Percentiles rank a stretch among this genome's conserved stretches.
Conservation (phyloP, 1,140 invertebrate species). For the Oncopodura yosiiana region DNA sequence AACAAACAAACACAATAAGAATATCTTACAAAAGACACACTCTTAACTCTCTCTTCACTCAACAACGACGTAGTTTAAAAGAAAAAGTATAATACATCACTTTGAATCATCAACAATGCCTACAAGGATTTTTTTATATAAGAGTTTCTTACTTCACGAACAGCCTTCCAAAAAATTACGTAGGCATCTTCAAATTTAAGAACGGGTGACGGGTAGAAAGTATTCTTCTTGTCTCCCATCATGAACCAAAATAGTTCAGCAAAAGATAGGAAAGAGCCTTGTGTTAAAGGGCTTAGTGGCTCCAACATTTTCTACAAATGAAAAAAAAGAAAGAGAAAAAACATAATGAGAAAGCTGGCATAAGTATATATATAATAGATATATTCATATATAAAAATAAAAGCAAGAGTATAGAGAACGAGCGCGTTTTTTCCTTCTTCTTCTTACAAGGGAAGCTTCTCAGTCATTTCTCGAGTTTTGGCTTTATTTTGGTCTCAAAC, state of each 20-base stretch:
- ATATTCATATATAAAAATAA: not conserved
- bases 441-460: no score
- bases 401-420: no score
- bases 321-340: conserved; percentile 6
- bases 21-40: not conserved
- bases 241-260: conserved; percentile 91
- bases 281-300: conserved; percentile 87
- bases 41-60: not conserved
- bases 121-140: not conserved
- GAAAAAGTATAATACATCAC: conserved; percentile 4
- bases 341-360: not conserved
- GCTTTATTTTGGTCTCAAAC: no score
- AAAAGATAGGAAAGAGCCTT: conserved; percentile 83
- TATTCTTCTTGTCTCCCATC: conserved; percentile 57
- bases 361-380: conserved; percentile 5
- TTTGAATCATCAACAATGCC: not conserved
- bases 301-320: conserved; percentile 59
- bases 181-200: conserved; percentile 70
- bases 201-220: conserved; percentile 53
- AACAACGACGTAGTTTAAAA: not conserved
- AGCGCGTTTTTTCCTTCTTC: no score
- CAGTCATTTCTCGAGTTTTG: no score
- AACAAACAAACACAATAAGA: not conserved
- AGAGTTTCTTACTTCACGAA: conserved; percentile 49
- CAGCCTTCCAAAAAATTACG: conserved; percentile 65